phyloP scores from a whole-genome alignment of 2,888 invertebrate species.

The Epistrophe eligans region DNA sequence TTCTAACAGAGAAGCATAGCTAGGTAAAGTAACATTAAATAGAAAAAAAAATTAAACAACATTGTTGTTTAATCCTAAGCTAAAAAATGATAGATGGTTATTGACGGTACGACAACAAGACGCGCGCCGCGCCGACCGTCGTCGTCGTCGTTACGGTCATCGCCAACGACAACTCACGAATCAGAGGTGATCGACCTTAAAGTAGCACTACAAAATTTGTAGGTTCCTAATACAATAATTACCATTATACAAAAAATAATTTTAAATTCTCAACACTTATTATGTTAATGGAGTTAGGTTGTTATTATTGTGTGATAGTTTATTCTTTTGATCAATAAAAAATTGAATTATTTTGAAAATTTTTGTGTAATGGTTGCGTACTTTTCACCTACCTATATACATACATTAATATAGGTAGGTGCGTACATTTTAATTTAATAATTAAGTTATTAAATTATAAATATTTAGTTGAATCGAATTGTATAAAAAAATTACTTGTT shows the following conservation, averaged over 20 bases:
- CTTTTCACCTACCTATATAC: too few species aligned
- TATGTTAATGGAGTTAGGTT: neutral
- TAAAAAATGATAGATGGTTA: neutral
- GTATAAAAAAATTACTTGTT: too few species aligned
- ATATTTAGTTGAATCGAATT: too few species aligned
- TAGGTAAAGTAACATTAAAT: neutral
- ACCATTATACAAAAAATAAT: neutral
- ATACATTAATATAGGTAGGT: too few species aligned
- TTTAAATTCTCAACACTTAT: neutral
- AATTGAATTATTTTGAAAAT: too few species aligned
- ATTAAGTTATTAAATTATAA: too few species aligned
- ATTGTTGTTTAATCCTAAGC: neutral
- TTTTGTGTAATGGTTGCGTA: too few species aligned
- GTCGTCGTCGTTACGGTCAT: neutral
- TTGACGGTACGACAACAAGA: neutral
- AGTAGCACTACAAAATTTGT: neutral
- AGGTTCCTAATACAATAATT: neutral
- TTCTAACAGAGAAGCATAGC: neutral
- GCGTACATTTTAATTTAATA: too few species aligned
- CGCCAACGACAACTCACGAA: neutral
- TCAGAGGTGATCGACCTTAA: conserved; percentile 12
- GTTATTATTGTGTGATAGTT: neutral
- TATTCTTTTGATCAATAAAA: neutral
- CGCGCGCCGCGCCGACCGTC: too few species aligned
- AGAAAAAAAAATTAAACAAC: neutral